A percentile compares a stretch with the other conserved stretches of the same genome.
Conservation (phyloP, 2,888 invertebrate species). For the Drepanosiphum platanoidis region DNA sequence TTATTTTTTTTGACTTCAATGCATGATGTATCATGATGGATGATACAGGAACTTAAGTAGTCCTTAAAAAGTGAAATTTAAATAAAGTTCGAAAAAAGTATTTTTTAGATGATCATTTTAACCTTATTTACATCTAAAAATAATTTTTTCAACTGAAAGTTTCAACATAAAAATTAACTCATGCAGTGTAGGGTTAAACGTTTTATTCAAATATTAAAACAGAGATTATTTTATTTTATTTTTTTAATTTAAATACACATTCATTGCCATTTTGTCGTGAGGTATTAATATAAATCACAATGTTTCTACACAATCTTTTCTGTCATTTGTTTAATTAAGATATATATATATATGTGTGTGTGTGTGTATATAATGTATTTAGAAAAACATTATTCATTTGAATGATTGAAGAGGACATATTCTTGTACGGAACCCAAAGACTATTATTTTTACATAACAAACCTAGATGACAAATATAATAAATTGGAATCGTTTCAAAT, state of each 20-base stretch:
- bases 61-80: no score
- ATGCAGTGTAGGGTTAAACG: no score
- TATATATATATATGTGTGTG: not conserved
- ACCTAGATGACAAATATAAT: not conserved
- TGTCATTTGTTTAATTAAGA: not conserved
- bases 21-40: no score
- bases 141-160: no score
- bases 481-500: not conserved
- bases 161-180: no score
- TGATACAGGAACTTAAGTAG: no score
- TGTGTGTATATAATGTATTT: not conserved
- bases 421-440: slow-evolving; percentile 2
- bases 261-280: not conserved
- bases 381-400: not conserved
- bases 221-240: not conserved
- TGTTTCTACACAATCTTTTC: not conserved
- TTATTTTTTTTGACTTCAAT: no score
- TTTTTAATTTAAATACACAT: not conserved
- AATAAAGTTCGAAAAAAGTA: no score
- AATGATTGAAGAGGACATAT: not conserved
- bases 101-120: no score
- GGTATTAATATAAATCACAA: not conserved
- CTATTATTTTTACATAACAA: slow-evolving; percentile 14
- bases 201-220: not conserved
- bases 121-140: no score